Evolutionary conservation across 2,888 invertebrate genomes (phyloP), one percentile per base, ranked within the genome.

Genomic region (Pristionchus mayeri): DNA sequence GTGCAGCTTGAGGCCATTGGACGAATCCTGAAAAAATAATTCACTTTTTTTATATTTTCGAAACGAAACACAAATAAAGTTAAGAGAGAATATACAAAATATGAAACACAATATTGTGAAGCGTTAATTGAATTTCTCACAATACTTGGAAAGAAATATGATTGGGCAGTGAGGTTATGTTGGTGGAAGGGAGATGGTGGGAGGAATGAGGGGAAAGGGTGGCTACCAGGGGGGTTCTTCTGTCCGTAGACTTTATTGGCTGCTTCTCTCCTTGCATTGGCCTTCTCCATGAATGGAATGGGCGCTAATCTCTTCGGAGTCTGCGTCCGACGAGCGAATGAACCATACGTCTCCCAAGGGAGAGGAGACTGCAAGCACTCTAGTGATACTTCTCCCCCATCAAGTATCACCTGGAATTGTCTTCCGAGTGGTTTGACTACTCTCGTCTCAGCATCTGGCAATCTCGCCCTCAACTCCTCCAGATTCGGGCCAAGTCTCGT

Each of bases 201-300:
- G 54, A 7, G 54, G 21, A 54, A 54, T 21, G n/a, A n/a, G n/a
- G n/a, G n/a, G 21, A 54, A 44, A 44, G 44, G 13, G 44, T 13
- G 6, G 6, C 44, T 44, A 71, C 71, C 71, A 71, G 71, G 71
- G 3, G 71, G 71, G 37, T 71, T 71, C 71, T 71, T 71, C 40
- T 71, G 71, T 40, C 71, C 71, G 11, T n/a, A 40, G 30, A 40
- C 37, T 13, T 40, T 44, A 24, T 71, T 71, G 40, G 40, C 40
- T 1, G 71, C 71, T 71, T 71, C 71, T n/a, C 71, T 71, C 44
- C 71, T 71, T n/a, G 71, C 40, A 71, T 71, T 71, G 11, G 71
- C 40, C 44, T 71, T 71, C n/a, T 71, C 71, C 3, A 71, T 3
- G 24, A 71, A 71, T 9, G 71, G 71, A 40, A 71, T 7, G 3